These are phyloP conservation scores for Lepidostoma basale DNA, from an alignment of 1,140 invertebrate species.

Conservation along the genomic window DNA sequence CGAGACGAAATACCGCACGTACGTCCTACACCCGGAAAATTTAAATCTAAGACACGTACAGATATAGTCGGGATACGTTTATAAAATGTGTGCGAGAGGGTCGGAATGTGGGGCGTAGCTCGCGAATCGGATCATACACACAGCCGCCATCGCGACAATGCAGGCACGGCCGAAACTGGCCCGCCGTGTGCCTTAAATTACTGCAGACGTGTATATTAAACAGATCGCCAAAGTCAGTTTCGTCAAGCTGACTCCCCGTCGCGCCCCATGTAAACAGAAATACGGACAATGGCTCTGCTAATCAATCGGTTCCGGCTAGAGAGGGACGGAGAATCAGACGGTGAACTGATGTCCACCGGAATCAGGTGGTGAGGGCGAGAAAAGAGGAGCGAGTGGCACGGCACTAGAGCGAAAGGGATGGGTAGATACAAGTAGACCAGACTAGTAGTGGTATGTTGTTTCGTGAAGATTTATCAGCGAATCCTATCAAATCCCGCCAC, in stretches of 20 bases:
- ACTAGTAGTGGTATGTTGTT: not conserved
- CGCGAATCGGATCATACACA: conserved; percentile 6
- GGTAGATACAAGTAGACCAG: not conserved
- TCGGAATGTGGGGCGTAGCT: conserved; percentile 18
- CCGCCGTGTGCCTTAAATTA: too few species aligned
- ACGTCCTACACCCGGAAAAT: not conserved
- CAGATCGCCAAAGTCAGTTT: too few species aligned
- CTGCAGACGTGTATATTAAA: too few species aligned
- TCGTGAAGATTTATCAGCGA: not conserved
- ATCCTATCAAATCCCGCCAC: not conserved
- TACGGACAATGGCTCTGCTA: not conserved
- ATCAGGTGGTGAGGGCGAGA: not conserved
- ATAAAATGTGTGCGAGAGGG: not conserved
- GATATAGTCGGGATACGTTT: not conserved
- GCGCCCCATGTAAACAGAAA: too few species aligned
- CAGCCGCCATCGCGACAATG: too few species aligned
- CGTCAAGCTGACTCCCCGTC: too few species aligned
- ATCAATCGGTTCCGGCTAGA: conserved; percentile 13
- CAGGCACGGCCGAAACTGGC: too few species aligned
- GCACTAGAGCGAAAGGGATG: not conserved
- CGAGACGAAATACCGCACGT: not conserved
- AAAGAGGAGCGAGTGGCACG: not conserved
- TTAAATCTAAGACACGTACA: conserved; percentile 12
- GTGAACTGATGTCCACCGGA: not conserved
- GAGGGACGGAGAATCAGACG: not conserved